phyloP scores from a whole-genome alignment of 1,140 invertebrate species.

The Cyclargus thomasi region DNA sequence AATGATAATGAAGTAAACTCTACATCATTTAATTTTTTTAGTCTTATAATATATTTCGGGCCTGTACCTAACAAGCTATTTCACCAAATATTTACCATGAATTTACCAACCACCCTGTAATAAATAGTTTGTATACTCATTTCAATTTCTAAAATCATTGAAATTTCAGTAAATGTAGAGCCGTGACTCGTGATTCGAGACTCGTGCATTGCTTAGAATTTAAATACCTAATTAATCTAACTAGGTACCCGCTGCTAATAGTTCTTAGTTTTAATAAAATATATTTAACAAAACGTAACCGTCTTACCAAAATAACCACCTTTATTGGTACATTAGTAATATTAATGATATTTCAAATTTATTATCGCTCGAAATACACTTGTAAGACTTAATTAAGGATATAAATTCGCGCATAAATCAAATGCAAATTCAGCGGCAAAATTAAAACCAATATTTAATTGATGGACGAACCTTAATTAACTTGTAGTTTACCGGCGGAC shows the following conservation, averaged over 20 bases:
- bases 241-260: no score
- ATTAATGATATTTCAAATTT: conserved; percentile 13
- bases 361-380: not conserved
- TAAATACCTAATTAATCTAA: not conserved
- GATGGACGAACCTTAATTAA: conserved; percentile 74
- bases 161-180: no score
- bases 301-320: not conserved
- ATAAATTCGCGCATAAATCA: conserved; percentile 56
- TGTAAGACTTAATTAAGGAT: conserved; percentile 50
- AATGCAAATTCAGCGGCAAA: conserved; percentile 53
- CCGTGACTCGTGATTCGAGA: no score
- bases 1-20: no score
- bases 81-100: no score
- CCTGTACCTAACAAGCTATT: no score
- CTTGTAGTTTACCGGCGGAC: conserved; percentile 64
- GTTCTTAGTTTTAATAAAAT: not conserved
- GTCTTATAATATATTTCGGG: no score
- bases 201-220: no score
- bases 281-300: not conserved
- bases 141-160: no score
- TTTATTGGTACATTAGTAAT: not conserved
- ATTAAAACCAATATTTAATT: conserved; percentile 72
- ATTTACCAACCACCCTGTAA: no score
- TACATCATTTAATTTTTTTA: no score
- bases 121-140: no score